Conservation (phyloP, 2,888 invertebrate species). For the Orthosia incerta region DNA sequence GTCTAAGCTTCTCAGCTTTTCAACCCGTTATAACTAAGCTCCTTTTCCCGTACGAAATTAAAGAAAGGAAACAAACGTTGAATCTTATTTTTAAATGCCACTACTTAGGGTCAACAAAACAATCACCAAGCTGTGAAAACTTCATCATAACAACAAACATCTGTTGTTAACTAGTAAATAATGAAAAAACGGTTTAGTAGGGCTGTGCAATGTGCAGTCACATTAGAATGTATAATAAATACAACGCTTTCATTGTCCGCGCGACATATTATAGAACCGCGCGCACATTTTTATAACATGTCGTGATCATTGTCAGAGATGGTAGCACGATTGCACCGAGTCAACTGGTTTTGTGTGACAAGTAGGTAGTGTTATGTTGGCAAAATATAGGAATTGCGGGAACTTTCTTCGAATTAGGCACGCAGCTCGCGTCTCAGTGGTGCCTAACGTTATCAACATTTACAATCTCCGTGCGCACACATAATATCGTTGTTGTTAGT, state of each 20-base stretch:
- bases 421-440: constrained; percentile 69
- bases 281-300: constrained; percentile 55
- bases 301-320: constrained; percentile 69
- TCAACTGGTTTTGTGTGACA: constrained; percentile 66
- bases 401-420: constrained; percentile 75
- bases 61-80: background rate
- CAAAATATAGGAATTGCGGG: constrained; percentile 69
- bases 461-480: constrained; percentile 66
- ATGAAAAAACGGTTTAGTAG: background rate
- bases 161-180: background rate
- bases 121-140: background rate
- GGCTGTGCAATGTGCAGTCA: constrained; percentile 11
- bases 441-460: constrained; percentile 68
- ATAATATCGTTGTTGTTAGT: constrained; percentile 61
- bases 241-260: constrained; percentile 19
- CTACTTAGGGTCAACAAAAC: background rate
- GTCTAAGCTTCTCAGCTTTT: background rate
- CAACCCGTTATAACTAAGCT: background rate
- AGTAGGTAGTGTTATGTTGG: constrained; percentile 58
- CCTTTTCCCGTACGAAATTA: background rate
- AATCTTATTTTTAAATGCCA: background rate
- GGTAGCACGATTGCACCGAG: constrained; percentile 61
- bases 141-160: background rate
- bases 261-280: constrained; percentile 19
- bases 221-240: constrained; percentile 4